phyloP scores from a whole-genome alignment of 2,888 invertebrate genomes.

The Zhuqinia jingwanae region DNA sequence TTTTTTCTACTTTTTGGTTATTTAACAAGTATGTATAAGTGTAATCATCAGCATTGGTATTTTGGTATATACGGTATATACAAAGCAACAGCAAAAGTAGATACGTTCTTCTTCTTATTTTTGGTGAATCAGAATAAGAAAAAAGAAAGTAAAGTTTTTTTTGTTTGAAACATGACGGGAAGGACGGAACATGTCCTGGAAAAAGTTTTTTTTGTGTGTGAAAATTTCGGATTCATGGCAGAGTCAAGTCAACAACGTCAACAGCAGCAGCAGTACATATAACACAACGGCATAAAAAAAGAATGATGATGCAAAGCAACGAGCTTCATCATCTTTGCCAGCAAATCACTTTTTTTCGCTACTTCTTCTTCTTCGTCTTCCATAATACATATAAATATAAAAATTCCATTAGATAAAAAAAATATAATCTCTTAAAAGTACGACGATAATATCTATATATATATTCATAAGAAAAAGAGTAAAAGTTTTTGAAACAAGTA shows the following conservation, averaged over 20 bases:
- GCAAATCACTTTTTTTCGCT: slow-evolving; percentile 48
- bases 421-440: slow-evolving; percentile 14
- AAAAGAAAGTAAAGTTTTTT: too few species aligned
- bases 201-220: slow-evolving; percentile 59
- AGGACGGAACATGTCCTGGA: slow-evolving; percentile 42
- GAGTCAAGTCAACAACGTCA: not conserved
- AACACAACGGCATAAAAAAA: slow-evolving; percentile 6
- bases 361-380: slow-evolving; percentile 39
- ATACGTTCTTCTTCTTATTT: slow-evolving; percentile 1
- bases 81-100: too few species aligned
- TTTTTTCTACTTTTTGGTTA: slow-evolving; percentile 33
- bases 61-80: too few species aligned
- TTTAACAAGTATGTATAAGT: too few species aligned
- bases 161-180: slow-evolving; percentile 45
- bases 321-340: slow-evolving; percentile 11
- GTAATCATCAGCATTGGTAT: not conserved
- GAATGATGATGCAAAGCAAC: not conserved
- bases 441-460: not conserved
- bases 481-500: not conserved
- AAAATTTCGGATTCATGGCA: slow-evolving; percentile 63
- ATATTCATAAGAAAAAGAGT: slow-evolving; percentile 26
- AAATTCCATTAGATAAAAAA: slow-evolving; percentile 5
- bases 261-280: not conserved
- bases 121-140: slow-evolving; percentile 13
- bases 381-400: not conserved